phyloP scores from a whole-genome alignment of 2,113 vertebrate species.

The Corythornis madagascariensis region DNA sequence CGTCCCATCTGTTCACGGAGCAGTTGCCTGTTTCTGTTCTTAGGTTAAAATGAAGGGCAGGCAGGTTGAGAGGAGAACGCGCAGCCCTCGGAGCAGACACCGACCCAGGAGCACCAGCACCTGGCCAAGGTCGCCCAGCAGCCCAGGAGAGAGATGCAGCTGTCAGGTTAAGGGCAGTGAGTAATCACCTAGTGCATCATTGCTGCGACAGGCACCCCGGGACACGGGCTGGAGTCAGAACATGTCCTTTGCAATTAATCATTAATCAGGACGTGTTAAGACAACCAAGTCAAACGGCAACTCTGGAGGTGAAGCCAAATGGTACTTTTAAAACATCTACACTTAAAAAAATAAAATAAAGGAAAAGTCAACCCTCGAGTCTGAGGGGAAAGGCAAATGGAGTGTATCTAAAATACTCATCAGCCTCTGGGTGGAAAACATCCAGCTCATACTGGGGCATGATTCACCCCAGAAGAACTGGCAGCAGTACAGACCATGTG shows the following conservation, averaged over 20 bases:
- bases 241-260: conserved; percentile 58
- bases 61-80: neutral
- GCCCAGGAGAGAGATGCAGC: conserved; percentile 40
- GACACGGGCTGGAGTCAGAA: conserved; percentile 52
- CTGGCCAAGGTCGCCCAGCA: conserved; percentile 50
- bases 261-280: neutral
- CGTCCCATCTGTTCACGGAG: conserved; percentile 26
- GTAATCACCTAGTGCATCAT: conserved; percentile 54
- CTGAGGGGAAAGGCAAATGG: conserved; percentile 11
- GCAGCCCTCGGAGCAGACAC: neutral
- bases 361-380: neutral
- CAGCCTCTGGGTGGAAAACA: neutral
- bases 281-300: neutral
- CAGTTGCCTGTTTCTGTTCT: neutral
- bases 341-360: neutral
- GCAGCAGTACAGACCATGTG: neutral
- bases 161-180: conserved; percentile 64
- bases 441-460: neutral
- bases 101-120: neutral
- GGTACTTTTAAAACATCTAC: neutral
- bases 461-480: neutral
- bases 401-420: neutral
- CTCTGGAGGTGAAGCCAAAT: conserved; percentile 40
- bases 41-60: neutral
- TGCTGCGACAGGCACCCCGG: conserved; percentile 61